Evolutionary conservation across 2,888 invertebrate species (phyloP), one percentile per base, ranked within the genome.

Genomic region (Neoascia interrupta): DNA sequence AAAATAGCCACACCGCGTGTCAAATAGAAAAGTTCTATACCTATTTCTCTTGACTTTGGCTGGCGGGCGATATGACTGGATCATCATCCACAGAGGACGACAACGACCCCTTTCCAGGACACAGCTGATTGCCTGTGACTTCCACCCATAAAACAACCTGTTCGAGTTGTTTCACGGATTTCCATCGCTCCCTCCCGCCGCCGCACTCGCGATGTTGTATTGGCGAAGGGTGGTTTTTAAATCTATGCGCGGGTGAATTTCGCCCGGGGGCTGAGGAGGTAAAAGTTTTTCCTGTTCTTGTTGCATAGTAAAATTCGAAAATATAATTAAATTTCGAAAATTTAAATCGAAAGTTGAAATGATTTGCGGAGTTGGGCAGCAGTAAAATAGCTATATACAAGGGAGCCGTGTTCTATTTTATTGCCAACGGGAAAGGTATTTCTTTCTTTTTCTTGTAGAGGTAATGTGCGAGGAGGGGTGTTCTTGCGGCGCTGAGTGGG

Each of bases 291-390:
- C 8, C 16, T 18, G 13, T 19, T 28, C 23, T 34, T 26, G 37
- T 51, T 28, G n/a, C 34, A 31, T 63, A 23, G 34, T 60, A 51
- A 43, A 69, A 69, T 49, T 60, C 49, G 51, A 39, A 66, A 69
- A 60, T 69, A 69, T 69, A 69, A 69, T 69, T 69, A 58, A 69
- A 69, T 69, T 60, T 69, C 41, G 69, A 60, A 69, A 69, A 69
- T 69, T 60, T 69, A 69, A 68, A 69, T 69, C 69, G 58, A 60
- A 69, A 69, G 58, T 69, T 69, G 58, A 69, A 69, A 60, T 69
- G 69, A 60, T 69, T 69, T 58, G 58, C 58, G 13, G 21, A 34
- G 49, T 34, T 43, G 69, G 51, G 51, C 23, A 43, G 49, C 34
- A 31, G 58, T 41, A 69, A 60, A 69, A 43, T 51, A 69, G 58